Conservation (phyloP, 2,797 vertebrate genomes). For the Echeneis naucrates region DNA sequence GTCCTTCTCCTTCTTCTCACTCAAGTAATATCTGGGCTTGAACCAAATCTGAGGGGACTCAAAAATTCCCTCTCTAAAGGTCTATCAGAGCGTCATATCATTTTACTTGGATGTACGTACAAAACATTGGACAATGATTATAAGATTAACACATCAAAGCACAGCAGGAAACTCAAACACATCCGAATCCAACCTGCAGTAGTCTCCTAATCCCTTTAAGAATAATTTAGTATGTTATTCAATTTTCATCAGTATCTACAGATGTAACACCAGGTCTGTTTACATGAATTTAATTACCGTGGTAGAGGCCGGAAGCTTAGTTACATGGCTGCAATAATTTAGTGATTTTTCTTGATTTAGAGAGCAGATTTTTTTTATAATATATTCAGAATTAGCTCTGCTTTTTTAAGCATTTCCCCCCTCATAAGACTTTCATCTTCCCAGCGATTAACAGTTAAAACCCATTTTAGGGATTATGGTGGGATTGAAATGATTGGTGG, state of each 20-base stretch:
- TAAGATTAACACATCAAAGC: background rate
- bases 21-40: slow-evolving; percentile 3
- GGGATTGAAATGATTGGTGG: slow-evolving; percentile 51
- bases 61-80: slow-evolving; percentile 5
- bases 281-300: slow-evolving; percentile 63
- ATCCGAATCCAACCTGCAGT: slow-evolving; percentile 4
- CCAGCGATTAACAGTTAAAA: slow-evolving; percentile 38
- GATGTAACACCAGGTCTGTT: slow-evolving; percentile 54
- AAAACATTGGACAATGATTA: slow-evolving; percentile 9
- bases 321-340: slow-evolving; percentile 57
- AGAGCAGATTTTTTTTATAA: slow-evolving; percentile 65
- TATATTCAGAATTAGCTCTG: slow-evolving; percentile 64
- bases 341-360: slow-evolving; percentile 42
- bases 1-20: slow-evolving; percentile 21
- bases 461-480: slow-evolving; percentile 58
- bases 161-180: slow-evolving; percentile 11
- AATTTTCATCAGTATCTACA: slow-evolving; percentile 30
- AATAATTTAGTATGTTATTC: slow-evolving; percentile 19
- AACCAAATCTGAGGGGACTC: slow-evolving; percentile 33
- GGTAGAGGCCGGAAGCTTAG: slow-evolving; percentile 56
- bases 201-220: slow-evolving; percentile 21
- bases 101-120: slow-evolving; percentile 14
- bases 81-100: background rate
- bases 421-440: slow-evolving; percentile 52
- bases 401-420: slow-evolving; percentile 52